These are phyloP conservation scores for Gnatocerus cornutus DNA, from an alignment of 2,888 invertebrate genomes.

Conservation along the genomic window DNA sequence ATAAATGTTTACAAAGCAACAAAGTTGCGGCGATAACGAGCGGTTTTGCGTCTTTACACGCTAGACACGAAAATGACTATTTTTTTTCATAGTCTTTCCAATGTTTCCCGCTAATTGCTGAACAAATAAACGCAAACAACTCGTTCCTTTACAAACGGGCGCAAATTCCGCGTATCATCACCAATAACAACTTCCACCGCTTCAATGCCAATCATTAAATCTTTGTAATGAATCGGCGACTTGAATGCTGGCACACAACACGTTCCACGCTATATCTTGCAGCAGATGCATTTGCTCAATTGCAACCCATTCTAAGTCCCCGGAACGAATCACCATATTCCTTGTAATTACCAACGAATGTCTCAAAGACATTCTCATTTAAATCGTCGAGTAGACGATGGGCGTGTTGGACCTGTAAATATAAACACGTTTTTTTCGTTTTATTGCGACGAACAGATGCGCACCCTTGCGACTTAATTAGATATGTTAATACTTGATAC, in stretches of 20 bases:
- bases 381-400: neutral
- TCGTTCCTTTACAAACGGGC: neutral
- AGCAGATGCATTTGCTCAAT: constrained; percentile 42
- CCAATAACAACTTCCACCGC: constrained; percentile 27
- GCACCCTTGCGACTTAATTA: constrained; percentile 4
- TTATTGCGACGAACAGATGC: constrained; percentile 4
- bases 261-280: constrained; percentile 27
- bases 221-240: constrained; percentile 22
- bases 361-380: constrained; percentile 23
- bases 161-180: constrained; percentile 36
- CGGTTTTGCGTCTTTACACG: no score
- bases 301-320: constrained; percentile 36
- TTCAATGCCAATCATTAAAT: constrained; percentile 37
- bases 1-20: no score
- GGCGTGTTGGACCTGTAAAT: constrained; percentile 12
- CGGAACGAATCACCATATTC: constrained; percentile 24
- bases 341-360: constrained; percentile 35
- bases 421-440: constrained; percentile 2
- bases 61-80: no score
- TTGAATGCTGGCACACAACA: constrained; percentile 7
- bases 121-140: no score
- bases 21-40: no score
- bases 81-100: no score
- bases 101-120: no score
- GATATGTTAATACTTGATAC: constrained; percentile 4